Percentiles rank a stretch among this genome's conserved stretches.
These are phyloP conservation scores for Pterobdella sp. DNA, from an alignment of 2,888 invertebrate species.

Conservation along the genomic window DNA sequence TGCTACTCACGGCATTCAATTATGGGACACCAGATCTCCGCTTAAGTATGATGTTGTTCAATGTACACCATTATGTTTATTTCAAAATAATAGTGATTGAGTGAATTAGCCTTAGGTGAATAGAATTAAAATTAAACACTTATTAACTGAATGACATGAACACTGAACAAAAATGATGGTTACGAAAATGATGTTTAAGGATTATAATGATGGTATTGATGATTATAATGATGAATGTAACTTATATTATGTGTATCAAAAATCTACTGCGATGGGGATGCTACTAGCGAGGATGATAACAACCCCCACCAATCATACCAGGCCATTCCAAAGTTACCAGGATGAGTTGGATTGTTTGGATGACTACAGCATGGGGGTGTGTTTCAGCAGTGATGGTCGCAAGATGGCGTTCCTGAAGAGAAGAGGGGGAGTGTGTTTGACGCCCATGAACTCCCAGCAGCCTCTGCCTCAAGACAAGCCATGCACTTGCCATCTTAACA, in stretches of 20 bases:
- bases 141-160: too few species aligned
- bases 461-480: slow-evolving; percentile 53
- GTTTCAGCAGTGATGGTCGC: slow-evolving; percentile 66
- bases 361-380: slow-evolving; percentile 66
- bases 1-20: slow-evolving; percentile 74
- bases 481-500: neutral
- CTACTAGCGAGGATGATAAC: too few species aligned
- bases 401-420: slow-evolving; percentile 72
- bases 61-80: neutral
- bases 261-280: too few species aligned
- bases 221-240: too few species aligned
- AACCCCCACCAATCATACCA: slow-evolving; percentile 40
- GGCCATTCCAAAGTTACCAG: slow-evolving; percentile 45
- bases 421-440: slow-evolving; percentile 51
- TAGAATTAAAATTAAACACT: too few species aligned
- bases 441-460: slow-evolving; percentile 58
- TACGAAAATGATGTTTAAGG: too few species aligned
- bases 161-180: too few species aligned
- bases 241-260: too few species aligned
- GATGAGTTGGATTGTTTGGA: slow-evolving; percentile 39
- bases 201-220: too few species aligned
- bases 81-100: neutral
- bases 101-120: neutral
- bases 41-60: slow-evolving; percentile 58
- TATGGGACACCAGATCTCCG: slow-evolving; percentile 80